Conservation (phyloP, 30 jellyfish, hydroid and myxozoan genomes). For the Pseudorhiza aurosa region DNA sequence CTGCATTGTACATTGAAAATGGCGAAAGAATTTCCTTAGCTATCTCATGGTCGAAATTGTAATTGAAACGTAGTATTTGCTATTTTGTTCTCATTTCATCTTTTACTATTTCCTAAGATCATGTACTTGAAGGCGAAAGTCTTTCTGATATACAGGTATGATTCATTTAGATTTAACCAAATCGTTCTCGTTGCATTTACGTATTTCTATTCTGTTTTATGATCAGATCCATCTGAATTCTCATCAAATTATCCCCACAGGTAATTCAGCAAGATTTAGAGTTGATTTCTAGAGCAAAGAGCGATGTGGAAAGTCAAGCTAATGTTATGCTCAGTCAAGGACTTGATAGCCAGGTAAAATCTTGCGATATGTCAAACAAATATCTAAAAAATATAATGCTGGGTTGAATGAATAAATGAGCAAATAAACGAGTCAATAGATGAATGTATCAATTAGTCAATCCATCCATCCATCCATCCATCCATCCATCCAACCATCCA, state of each 20-base stretch:
- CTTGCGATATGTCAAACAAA: too few relatives aligned
- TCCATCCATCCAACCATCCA: too few relatives aligned
- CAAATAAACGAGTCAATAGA: too few relatives aligned
- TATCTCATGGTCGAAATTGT: too few relatives aligned
- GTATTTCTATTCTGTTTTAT: neutral
- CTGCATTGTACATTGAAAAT: too few relatives aligned
- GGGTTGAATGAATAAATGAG: too few relatives aligned
- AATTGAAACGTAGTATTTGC: too few relatives aligned
- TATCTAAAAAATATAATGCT: too few relatives aligned
- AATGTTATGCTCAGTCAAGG: conserved; percentile 78
- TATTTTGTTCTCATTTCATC: too few relatives aligned
- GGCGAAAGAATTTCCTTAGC: too few relatives aligned
- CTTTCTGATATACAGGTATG: conserved; percentile 69
- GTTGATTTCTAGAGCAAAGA: conserved; percentile 47
- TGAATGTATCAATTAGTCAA: too few relatives aligned
- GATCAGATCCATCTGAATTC: neutral
- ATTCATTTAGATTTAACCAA: neutral
- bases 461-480: too few relatives aligned
- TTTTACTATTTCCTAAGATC: conserved; percentile 17
- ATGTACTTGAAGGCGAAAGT: conserved; percentile 75
- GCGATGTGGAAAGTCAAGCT: conserved; percentile 75
- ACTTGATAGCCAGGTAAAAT: conserved; percentile 87
- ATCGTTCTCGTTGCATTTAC: neutral
- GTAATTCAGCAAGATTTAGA: conserved; percentile 62
- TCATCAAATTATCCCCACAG: conserved; percentile 12